phyloP scores from a whole-genome alignment of 2,888 invertebrate species.

The Drosophila algonquin region DNA sequence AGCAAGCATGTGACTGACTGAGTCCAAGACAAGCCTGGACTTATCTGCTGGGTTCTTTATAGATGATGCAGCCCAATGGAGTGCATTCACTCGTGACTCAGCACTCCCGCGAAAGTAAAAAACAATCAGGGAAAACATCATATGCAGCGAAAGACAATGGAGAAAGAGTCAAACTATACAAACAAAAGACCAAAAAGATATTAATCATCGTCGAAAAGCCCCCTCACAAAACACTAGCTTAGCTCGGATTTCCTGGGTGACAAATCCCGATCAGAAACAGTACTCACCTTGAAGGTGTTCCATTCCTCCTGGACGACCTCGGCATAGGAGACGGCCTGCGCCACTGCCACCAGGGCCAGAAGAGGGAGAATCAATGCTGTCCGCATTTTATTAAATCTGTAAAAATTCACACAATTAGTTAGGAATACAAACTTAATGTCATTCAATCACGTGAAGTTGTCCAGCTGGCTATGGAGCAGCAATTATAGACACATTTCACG shows the following conservation, averaged over 20 bases:
- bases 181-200: conserved; percentile 41
- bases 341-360: conserved; percentile 84
- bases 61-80: conserved; percentile 23
- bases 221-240: conserved; percentile 30
- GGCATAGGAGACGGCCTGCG: conserved; percentile 88
- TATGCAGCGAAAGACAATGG: conserved; percentile 32
- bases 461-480: neutral
- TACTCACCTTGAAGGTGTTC: conserved; percentile 89
- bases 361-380: conserved; percentile 64
- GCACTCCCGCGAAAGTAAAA: neutral
- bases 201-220: conserved; percentile 35
- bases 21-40: conserved; percentile 22
- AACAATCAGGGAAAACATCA: conserved; percentile 14
- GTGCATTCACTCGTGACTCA: conserved; percentile 40
- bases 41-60: conserved; percentile 32
- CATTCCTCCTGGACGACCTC: conserved; percentile 91
- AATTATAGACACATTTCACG: conserved; percentile 29
- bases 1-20: conserved; percentile 66
- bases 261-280: neutral
- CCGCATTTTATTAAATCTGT: conserved; percentile 64
- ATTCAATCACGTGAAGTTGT: conserved; percentile 28
- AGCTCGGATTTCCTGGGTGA: conserved; percentile 28
- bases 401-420: conserved; percentile 14
- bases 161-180: conserved; percentile 30
- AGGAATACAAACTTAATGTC: neutral